Percentiles rank a stretch among this genome's conserved stretches.
These are phyloP conservation scores for Baccha elongata DNA, from an alignment of 2,888 invertebrate species.

Conservation along the genomic window DNA sequence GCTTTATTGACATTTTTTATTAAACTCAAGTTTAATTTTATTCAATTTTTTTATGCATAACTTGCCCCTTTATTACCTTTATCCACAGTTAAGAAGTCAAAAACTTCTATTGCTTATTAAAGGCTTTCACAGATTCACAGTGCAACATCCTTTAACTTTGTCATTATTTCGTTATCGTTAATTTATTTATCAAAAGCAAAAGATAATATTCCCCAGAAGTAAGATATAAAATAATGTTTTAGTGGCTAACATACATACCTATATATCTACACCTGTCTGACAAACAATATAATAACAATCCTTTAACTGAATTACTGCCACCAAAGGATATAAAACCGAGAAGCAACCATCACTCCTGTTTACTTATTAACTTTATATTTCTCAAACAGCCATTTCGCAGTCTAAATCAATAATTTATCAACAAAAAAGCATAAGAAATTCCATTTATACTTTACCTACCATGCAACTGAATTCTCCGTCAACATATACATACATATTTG, in stretches of 20 bases:
- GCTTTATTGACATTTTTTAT: too few relatives aligned
- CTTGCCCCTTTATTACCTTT: too few relatives aligned
- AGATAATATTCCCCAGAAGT: neutral
- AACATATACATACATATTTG: too few relatives aligned
- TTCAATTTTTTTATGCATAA: too few relatives aligned
- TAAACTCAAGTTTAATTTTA: too few relatives aligned
- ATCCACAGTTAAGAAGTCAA: too few relatives aligned
- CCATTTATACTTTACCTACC: too few relatives aligned
- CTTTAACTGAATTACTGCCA: neutral
- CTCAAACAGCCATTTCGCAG: constrained; percentile 7
- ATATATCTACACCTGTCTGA: neutral
- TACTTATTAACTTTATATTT: constrained; percentile 38
- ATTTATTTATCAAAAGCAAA: neutral
- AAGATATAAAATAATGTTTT: neutral
- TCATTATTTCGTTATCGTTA: neutral
- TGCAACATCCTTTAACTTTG: neutral
- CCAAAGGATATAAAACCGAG: neutral
- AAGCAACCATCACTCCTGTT: constrained; percentile 9
- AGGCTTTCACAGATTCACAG: too few relatives aligned
- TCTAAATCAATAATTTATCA: constrained; percentile 32
- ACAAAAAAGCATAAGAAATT: neutral
- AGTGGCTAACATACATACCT: too few relatives aligned
- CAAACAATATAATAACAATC: neutral
- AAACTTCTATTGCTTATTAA: too few relatives aligned
- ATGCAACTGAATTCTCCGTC: too few relatives aligned